Percentiles rank a stretch among this genome's conserved stretches.
Conservation (phyloP, 2,888 invertebrate genomes). For the Phania funesta region DNA sequence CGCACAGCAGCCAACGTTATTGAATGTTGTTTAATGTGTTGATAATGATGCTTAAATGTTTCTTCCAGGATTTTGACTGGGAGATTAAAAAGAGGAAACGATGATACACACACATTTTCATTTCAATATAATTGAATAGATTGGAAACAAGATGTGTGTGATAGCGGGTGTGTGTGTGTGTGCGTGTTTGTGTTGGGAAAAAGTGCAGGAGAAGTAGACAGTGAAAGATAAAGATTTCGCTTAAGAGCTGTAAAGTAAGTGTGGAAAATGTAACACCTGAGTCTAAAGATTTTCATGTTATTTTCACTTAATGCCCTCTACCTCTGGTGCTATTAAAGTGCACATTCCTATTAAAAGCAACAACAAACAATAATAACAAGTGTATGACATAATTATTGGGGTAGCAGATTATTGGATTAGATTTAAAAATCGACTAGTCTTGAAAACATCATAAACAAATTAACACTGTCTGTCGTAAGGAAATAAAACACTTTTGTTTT, state of each 20-base stretch:
- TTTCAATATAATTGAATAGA: conserved; percentile 22
- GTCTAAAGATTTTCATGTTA: conserved; percentile 55
- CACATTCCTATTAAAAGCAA: conserved; percentile 35
- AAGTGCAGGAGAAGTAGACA: not conserved
- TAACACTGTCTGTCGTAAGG: conserved; percentile 37
- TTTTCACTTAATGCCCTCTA: not conserved
- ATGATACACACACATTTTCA: not conserved
- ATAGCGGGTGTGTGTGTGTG: not conserved
- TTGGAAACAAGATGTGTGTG: conserved; percentile 36
- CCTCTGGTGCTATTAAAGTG: conserved; percentile 27
- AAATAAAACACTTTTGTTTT: not conserved
- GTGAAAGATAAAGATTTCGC: conserved; percentile 53
- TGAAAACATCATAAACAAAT: conserved; percentile 62
- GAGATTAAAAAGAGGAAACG: conserved; percentile 21
- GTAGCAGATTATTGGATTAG: conserved; percentile 55
- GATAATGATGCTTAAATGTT: conserved; percentile 74
- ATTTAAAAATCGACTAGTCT: conserved; percentile 28
- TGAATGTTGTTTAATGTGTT: conserved; percentile 72
- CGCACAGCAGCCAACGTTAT: conserved; percentile 28
- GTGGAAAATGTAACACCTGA: conserved; percentile 76
- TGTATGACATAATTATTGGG: conserved; percentile 48
- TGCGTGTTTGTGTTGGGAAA: not conserved
- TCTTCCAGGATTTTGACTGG: conserved; percentile 32
- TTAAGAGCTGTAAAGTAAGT: conserved; percentile 67
- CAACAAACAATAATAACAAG: conserved; percentile 40